Conservation (phyloP, 1,140 invertebrate species). For the Aphis gossypii region DNA sequence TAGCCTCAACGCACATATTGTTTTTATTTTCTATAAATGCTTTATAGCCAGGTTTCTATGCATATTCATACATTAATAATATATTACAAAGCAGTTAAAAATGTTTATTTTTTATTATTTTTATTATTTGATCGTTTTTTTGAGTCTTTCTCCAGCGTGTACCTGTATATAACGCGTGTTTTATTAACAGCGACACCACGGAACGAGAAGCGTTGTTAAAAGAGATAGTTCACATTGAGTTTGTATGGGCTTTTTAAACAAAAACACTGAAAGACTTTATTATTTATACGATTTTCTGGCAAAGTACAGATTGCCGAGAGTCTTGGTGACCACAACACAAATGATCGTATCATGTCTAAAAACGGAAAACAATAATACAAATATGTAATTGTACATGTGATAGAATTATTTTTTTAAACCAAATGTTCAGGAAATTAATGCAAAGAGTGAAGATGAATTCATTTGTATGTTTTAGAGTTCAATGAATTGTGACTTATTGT, state of each 20-base stretch:
- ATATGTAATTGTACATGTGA: not conserved
- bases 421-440: not conserved
- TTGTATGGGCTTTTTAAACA: not conserved
- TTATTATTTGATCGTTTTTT: not conserved
- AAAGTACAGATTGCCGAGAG: not conserved
- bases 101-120: not conserved
- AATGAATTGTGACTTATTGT: constrained; percentile 18
- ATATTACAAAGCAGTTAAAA: constrained; percentile 11
- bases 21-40: constrained; percentile 3
- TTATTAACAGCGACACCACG: not conserved
- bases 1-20: not conserved
- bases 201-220: not conserved
- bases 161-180: not conserved
- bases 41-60: not conserved
- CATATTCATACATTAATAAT: not conserved
- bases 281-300: not conserved
- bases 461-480: not conserved
- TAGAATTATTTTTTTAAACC: not conserved
- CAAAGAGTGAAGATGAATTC: not conserved
- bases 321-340: not conserved
- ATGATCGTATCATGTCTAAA: not conserved
- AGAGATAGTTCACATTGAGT: not conserved
- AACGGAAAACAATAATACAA: not conserved
- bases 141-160: not conserved
- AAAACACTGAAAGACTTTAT: not conserved